Percentiles rank a stretch among this genome's conserved stretches.
These are phyloP conservation scores for Myodes glareolus DNA, from an alignment of 2,113 vertebrate genomes.

Conservation along the genomic window DNA sequence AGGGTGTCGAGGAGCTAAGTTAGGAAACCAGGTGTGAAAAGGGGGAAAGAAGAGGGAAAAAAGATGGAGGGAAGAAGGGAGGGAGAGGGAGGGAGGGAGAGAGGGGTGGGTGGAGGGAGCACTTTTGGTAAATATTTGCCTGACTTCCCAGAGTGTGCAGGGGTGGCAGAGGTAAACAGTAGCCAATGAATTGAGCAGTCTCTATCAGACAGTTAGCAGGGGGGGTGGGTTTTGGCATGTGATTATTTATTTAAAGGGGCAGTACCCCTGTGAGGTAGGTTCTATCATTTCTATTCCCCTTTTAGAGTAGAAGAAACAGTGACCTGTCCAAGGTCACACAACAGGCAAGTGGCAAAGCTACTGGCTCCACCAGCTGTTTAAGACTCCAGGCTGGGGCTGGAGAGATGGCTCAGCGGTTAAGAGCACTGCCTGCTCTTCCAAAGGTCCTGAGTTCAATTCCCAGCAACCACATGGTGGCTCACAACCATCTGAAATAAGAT, in stretches of 20 bases:
- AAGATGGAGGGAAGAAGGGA: too few species aligned
- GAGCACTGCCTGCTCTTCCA: too few species aligned
- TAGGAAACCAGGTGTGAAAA: neutral
- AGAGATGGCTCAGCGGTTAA: too few species aligned
- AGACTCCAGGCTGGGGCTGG: neutral
- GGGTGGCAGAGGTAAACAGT: neutral
- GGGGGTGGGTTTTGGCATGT: neutral
- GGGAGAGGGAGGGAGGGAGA: neutral
- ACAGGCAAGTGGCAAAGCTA: neutral
- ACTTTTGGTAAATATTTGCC: neutral
- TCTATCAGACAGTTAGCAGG: neutral
- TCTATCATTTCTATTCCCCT: neutral
- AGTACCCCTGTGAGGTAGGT: neutral
- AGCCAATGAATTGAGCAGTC: neutral
- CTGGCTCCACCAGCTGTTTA: neutral
- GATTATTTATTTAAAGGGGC: neutral
- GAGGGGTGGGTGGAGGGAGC: too few species aligned
- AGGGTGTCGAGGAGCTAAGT: neutral
- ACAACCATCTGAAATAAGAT: too few species aligned
- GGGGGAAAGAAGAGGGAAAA: neutral
- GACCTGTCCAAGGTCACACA: neutral
- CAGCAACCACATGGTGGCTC: too few species aligned
- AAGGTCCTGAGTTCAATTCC: too few species aligned
- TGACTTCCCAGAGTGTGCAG: neutral
- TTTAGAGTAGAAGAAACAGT: slow-evolving; percentile 4